Evolutionary conservation across 2,888 invertebrate genomes (phyloP), one percentile per base, ranked within the genome.

Genomic region (Archips crataeganus): DNA sequence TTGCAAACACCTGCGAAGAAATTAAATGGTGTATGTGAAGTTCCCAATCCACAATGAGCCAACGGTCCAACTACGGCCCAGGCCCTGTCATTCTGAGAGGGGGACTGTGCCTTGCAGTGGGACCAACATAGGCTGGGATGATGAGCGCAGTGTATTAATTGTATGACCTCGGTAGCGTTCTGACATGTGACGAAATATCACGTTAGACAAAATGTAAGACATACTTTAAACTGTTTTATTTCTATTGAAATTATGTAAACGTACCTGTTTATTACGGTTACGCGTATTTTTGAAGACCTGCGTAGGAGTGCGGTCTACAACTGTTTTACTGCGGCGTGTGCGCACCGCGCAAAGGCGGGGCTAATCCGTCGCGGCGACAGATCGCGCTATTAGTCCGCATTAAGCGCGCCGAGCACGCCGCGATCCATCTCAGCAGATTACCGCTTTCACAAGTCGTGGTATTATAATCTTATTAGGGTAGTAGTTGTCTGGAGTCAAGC

Each of bases 401-500:
- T 73, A 71, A 68, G 47, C 39, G 36, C 47, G 54, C 66, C 49
- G 51, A 23, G 45, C 71, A 71, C 68, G 72, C 54, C 45, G 47
- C 49, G 73, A 69, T 74, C 69, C 60, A 65, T 74, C 73, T 73
- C 64, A 10, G 57, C 68, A 69, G 73, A 69, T 69, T 69, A 60
- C 65, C 39, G 51, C 73, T 74, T 65, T 74, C 73, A 69, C 69
- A n/a, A 69, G 59, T 15, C 54, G 62, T 54, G 65, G 69, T 54
- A 59, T 72, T 74, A 74, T 74, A 69, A 69, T 74, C 59, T 74
- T 69, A 74, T 69, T 69, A 69, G 59, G 45, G 51, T 45, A 68
- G 66, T 42, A 15, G 23, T 54, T 54, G 54, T 59, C 67, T 66
- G 47, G 68, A 69, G 68, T 64, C 51, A 65, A 69, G 42, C 73